phyloP scores from a whole-genome alignment of 2,797 vertebrate species.

The Helicolenus hilgendorfi region DNA sequence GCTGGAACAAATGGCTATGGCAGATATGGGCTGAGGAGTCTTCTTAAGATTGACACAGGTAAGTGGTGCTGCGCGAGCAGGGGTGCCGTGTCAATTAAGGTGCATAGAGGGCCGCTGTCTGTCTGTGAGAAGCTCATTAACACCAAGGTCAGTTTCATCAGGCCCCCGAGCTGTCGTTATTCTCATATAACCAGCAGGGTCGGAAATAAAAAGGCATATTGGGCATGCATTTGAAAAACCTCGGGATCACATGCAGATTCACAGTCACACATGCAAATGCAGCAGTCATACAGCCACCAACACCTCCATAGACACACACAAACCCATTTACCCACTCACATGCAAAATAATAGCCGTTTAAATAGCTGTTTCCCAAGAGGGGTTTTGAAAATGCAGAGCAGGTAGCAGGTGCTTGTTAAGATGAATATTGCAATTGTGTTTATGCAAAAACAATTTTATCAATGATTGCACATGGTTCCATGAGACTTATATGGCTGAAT shows the following conservation, averaged over 20 bases:
- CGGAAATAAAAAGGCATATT: slow-evolving; percentile 61
- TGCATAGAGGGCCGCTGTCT: slow-evolving; percentile 63
- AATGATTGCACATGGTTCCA: slow-evolving; percentile 58
- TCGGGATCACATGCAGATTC: slow-evolving; percentile 6
- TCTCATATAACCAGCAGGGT: slow-evolving; percentile 71
- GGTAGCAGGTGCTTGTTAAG: slow-evolving; percentile 75
- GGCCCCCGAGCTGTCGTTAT: slow-evolving; percentile 81
- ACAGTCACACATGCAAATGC: slow-evolving; percentile 39
- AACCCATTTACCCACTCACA: not conserved
- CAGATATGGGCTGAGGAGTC: slow-evolving; percentile 73
- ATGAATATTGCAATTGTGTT: slow-evolving; percentile 71
- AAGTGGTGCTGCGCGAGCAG: slow-evolving; percentile 72
- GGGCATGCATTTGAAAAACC: slow-evolving; percentile 39
- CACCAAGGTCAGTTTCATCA: slow-evolving; percentile 89
- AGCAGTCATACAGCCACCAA: not conserved
- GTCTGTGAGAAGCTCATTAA: slow-evolving; percentile 88
- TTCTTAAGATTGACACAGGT: slow-evolving; percentile 86
- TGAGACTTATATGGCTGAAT: slow-evolving; percentile 28
- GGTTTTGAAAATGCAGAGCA: slow-evolving; percentile 48
- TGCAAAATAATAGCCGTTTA: slow-evolving; percentile 33
- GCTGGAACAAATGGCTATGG: slow-evolving; percentile 73
- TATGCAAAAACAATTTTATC: slow-evolving; percentile 66
- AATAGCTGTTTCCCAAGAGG: slow-evolving; percentile 38
- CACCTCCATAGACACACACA: not conserved
- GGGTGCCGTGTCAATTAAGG: slow-evolving; percentile 80